These are phyloP conservation scores for Falco cherrug DNA, from an alignment of 2,797 vertebrate genomes.

Conservation along the genomic window DNA sequence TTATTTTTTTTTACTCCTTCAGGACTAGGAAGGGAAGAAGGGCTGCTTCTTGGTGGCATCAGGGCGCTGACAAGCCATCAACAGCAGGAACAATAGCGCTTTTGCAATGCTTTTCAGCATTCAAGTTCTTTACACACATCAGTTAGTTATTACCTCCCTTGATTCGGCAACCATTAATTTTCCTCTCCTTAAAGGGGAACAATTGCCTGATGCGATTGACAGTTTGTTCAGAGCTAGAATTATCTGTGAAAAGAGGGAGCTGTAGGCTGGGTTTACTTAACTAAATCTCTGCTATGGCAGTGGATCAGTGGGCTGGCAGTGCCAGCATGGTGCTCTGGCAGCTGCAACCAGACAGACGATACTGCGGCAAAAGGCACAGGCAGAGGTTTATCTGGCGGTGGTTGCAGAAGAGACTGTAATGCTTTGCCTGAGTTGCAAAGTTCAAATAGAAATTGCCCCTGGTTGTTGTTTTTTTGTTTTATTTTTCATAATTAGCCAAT, in stretches of 20 bases:
- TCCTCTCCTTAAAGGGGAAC: conserved; percentile 20
- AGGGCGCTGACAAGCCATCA: background rate
- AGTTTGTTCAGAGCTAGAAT: conserved; percentile 72
- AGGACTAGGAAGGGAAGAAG: background rate
- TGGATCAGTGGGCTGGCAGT: conserved; percentile 49
- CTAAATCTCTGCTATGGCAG: conserved; percentile 6
- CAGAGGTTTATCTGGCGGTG: background rate
- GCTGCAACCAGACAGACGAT: background rate
- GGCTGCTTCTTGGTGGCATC: background rate
- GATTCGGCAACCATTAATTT: conserved; percentile 40
- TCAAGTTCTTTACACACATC: background rate
- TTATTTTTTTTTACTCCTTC: background rate
- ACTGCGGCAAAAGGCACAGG: background rate
- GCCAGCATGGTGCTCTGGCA: conserved; percentile 20
- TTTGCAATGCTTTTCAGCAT: background rate
- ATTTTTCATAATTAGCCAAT: background rate
- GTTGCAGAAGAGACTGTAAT: conserved; percentile 7
- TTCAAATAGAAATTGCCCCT: background rate
- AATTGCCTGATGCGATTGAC: conserved; percentile 67
- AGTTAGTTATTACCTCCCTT: conserved; percentile 42
- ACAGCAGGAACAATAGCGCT: background rate
- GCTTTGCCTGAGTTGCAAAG: background rate
- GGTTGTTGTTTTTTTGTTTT: background rate
- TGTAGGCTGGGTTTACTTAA: conserved; percentile 65
- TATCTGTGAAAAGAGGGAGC: conserved; percentile 69